phyloP scores from a whole-genome alignment of 1,140 invertebrate species.

The Nasonia vitripennis region DNA sequence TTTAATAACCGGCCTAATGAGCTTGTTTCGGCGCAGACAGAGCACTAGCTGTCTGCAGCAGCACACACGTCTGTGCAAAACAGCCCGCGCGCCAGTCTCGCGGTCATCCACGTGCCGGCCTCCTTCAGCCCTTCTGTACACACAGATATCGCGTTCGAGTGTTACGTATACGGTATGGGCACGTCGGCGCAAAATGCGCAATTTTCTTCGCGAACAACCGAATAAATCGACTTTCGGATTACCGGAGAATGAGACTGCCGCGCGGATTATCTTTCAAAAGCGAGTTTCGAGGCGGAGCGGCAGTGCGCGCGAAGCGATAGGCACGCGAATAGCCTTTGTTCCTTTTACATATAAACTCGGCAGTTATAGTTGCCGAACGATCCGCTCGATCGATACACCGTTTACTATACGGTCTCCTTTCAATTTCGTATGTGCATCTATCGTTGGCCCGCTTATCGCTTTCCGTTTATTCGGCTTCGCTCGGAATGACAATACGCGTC shows the following conservation, averaged over 20 bases:
- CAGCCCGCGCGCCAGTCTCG: background rate
- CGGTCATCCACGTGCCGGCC: conserved; percentile 11
- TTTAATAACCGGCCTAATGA: conserved; percentile 26
- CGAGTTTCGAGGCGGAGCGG: background rate
- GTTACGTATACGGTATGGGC: background rate
- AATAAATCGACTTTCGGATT: background rate
- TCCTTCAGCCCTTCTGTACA: background rate
- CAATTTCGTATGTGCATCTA: background rate
- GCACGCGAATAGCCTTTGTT: too few species aligned
- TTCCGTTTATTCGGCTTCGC: background rate
- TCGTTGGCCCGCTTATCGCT: background rate
- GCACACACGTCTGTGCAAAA: background rate
- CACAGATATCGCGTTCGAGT: too few species aligned
- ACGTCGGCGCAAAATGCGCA: background rate
- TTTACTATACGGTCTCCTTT: background rate
- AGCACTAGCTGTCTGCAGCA: background rate
- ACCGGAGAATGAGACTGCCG: background rate
- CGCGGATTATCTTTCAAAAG: background rate
- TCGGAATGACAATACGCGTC: too few species aligned
- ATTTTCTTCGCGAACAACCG: background rate
- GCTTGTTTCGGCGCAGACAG: background rate
- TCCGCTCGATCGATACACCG: too few species aligned
- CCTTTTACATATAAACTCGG: background rate
- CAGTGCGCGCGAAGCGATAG: too few species aligned
- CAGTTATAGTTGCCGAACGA: background rate